Evolutionary conservation across 2,113 vertebrate genomes (phyloP).

Genomic region (Chloropsis hardwickii): DNA sequence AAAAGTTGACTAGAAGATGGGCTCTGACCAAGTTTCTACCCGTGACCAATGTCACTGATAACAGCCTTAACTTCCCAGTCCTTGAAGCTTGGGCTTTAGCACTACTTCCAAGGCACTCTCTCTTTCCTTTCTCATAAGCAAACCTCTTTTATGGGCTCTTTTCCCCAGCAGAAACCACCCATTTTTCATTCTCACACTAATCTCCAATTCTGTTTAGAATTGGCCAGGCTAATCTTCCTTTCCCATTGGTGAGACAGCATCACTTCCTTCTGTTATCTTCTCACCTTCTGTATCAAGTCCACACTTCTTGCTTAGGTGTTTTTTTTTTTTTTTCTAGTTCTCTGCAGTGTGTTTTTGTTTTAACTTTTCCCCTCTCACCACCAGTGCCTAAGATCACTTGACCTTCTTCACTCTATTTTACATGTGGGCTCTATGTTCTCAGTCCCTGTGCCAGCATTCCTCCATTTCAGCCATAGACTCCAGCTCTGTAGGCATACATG

Average conservation of each 20-base stretch:
- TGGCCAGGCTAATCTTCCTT: not conserved
- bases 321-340: not conserved
- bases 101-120: not conserved
- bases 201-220: not conserved
- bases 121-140: not conserved
- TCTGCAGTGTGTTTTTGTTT: not conserved
- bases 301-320: not conserved
- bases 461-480: not conserved
- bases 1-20: not conserved
- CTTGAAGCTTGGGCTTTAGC: not conserved
- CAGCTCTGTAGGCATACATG: not conserved
- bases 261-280: not conserved
- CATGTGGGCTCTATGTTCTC: not conserved
- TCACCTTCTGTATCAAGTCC: fast-evolving
- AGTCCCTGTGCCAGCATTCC: not conserved
- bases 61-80: not conserved
- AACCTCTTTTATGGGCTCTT: not conserved
- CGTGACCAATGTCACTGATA: not conserved
- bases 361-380: not conserved
- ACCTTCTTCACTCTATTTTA: not conserved
- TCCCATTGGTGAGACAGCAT: not conserved
- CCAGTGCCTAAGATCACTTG: not conserved
- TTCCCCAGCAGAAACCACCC: not conserved
- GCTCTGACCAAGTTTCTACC: not conserved
- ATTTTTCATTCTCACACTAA: not conserved